Evolutionary conservation across 1,140 invertebrate genomes (phyloP).

Genomic region (Pentalonia nigronervosa): DNA sequence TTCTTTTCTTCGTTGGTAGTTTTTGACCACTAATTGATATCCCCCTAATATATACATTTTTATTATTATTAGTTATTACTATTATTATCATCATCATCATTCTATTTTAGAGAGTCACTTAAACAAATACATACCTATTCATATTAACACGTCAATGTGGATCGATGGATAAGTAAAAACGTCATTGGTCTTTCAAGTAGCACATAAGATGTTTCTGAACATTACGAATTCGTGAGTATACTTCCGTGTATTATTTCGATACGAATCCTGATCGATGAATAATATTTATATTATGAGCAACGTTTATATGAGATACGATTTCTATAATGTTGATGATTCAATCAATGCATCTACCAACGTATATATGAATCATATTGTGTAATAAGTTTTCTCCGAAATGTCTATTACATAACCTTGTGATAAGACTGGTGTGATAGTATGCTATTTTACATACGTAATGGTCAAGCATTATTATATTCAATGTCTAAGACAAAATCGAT

Average conservation of each 20-base stretch:
- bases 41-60: not conserved
- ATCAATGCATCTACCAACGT: not conserved
- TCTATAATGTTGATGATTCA: not conserved
- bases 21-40: not conserved
- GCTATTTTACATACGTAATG: too few species aligned
- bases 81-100: too few species aligned
- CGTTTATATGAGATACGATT: not conserved
- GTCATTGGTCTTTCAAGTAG: too few species aligned
- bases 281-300: not conserved
- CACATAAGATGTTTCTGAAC: too few species aligned
- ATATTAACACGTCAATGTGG: not conserved
- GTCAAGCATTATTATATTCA: too few species aligned
- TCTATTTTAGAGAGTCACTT: not conserved
- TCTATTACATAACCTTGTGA: not conserved
- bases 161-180: too few species aligned
- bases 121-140: not conserved
- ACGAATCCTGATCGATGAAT: too few species aligned
- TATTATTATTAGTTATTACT: too few species aligned
- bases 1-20: not conserved
- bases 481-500: too few species aligned
- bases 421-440: not conserved
- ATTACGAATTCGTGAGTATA: too few species aligned
- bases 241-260: not conserved
- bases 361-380: not conserved
- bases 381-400: not conserved